These are phyloP conservation scores for Pelagia noctiluca DNA, from an alignment of 30 jellyfish, hydroid and myxozoan species.

Conservation along the genomic window DNA sequence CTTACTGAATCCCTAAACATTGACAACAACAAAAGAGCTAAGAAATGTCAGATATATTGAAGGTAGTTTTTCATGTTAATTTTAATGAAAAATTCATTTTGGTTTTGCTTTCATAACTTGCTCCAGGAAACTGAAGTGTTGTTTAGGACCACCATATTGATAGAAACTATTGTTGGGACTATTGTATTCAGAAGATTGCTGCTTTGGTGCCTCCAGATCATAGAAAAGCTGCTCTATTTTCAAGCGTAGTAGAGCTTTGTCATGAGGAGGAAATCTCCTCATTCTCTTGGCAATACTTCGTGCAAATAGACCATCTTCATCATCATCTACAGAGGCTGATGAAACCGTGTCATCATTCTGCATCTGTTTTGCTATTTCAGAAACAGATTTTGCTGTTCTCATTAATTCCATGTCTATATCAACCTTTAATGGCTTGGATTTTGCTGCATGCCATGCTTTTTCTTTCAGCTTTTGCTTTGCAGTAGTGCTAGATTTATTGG, in stretches of 20 bases:
- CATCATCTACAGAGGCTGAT: not conserved
- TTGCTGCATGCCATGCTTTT: not conserved
- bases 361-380: not conserved
- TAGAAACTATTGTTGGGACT: no score
- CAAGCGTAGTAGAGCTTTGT: not conserved
- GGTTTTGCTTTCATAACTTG: not conserved
- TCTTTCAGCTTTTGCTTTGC: not conserved
- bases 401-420: not conserved
- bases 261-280: not conserved
- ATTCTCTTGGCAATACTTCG: not conserved
- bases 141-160: no score
- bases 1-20: no score
- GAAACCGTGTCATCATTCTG: not conserved
- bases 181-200: not conserved
- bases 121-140: not conserved
- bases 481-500: not conserved
- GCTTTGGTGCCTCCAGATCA: not conserved
- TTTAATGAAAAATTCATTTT: not conserved
- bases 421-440: not conserved
- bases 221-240: not conserved
- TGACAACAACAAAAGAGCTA: no score
- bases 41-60: not conserved
- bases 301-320: not conserved
- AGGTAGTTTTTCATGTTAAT: not conserved
- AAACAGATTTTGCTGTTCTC: not conserved